These are phyloP conservation scores for Sebastes ruberrimus DNA, from an alignment of 2,797 vertebrate species.

Conservation along the genomic window DNA sequence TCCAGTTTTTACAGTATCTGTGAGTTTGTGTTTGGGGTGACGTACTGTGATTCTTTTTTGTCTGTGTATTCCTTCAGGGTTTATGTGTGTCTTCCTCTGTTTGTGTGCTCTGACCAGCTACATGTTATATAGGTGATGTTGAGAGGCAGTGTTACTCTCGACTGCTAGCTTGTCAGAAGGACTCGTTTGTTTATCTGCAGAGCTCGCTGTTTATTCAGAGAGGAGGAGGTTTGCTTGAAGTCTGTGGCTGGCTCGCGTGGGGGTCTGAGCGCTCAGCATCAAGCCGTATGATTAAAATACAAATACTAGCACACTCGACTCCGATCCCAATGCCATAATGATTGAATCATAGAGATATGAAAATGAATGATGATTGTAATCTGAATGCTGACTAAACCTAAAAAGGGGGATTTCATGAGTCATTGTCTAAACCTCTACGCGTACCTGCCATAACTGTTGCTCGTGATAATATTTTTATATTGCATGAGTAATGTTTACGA, in stretches of 20 bases:
- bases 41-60: background rate
- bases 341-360: background rate
- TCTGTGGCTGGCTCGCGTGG: conserved; percentile 18
- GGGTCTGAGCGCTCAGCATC: conserved; percentile 26
- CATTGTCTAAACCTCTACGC: background rate
- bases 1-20: background rate
- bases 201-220: conserved; percentile 55
- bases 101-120: background rate
- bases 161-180: conserved; percentile 22
- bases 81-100: background rate
- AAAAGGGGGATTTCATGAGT: background rate
- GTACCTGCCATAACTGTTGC: background rate
- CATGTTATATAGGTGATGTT: conserved; percentile 14
- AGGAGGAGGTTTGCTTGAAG: conserved; percentile 44
- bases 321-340: background rate
- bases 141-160: conserved; percentile 16
- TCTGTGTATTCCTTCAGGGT: background rate
- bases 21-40: background rate
- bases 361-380: conserved; percentile 2
- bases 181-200: conserved; percentile 62
- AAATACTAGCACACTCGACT: conserved; percentile 23
- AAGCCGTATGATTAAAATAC: conserved; percentile 29
- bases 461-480: background rate
- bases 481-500: background rate
- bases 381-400: background rate